Evolutionary conservation across 2,113 vertebrate species (phyloP).

Genomic region (Equus quagga): DNA sequence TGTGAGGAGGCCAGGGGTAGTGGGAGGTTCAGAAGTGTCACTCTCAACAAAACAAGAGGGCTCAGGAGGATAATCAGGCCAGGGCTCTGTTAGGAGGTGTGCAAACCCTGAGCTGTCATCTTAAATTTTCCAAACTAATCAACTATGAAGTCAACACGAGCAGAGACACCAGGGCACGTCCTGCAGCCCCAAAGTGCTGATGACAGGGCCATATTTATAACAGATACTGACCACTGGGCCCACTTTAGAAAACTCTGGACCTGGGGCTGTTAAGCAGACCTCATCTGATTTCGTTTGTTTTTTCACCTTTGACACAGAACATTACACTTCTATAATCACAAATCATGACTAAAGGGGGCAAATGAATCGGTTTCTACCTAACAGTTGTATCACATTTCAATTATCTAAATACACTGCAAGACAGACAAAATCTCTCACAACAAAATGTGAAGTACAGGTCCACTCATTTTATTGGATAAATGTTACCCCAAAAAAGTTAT

Average conservation of each 20-base stretch:
- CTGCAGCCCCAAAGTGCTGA: accelerated
- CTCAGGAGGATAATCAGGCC: not conserved
- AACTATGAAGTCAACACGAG: accelerated
- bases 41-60: not conserved
- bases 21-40: no score
- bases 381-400: not conserved
- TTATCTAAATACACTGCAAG: not conserved
- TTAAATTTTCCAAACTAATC: not conserved
- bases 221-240: accelerated
- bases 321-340: not conserved
- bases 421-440: not conserved
- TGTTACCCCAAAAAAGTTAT: not conserved
- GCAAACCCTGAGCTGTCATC: not conserved
- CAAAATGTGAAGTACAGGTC: not conserved
- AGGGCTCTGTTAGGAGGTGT: not conserved
- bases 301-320: not conserved
- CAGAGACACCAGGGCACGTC: not conserved
- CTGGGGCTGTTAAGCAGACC: not conserved
- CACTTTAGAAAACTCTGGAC: not conserved
- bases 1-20: not conserved
- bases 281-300: not conserved
- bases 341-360: not conserved
- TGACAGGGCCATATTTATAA: accelerated
- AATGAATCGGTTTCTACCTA: not conserved
- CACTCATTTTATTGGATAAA: not conserved